Evolutionary conservation across 2,797 vertebrate species (phyloP), one percentile per base, ranked within the genome.

Genomic region (Gallinago stenura): DNA sequence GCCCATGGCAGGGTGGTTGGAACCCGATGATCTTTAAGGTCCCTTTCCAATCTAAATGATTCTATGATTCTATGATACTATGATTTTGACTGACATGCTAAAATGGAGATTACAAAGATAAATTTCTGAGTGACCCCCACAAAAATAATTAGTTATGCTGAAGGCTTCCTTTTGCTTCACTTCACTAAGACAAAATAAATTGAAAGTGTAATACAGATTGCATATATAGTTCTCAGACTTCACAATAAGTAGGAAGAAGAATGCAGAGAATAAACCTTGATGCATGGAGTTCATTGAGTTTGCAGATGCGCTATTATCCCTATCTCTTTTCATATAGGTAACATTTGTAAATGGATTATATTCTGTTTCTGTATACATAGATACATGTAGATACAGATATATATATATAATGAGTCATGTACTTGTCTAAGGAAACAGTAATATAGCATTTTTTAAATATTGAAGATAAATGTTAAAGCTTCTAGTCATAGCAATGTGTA

Each of bases 141-240:
- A 46, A 48, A 51, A 87, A 56, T 0, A 91, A 13, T 33, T 76
- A 57, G 10, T 80, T 75, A 35, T 19, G 8, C 1, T 0, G 1
- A 72, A 83, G 8, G 6, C 4, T 87, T 80, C 2, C 35, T 10
- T 60, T 89, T 57, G 4, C 8, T 64, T 57, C 30, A n/a, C 19
- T 60, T 85, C 37, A 33, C 5, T 53, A 24, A 14, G 12, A 58
- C 22, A 83, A 87, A 91, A 75, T 45, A 48, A 65, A 71, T 33
- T 2, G 0, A 57, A 69, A 81, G 9, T 1, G 0, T 21, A 43
- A 21, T 43, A 35, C 3, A 51, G 12, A 37, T 41, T 65, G 31
- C 20, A 25, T 20, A 50, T 15, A 7, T 4, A 68, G 3, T 31
- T 46, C 21, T 64, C n/a, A 48, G 15, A 60, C 26, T 73, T 71